These are phyloP conservation scores for Aleiodes testaceus DNA, from an alignment of 2,888 invertebrate genomes.

Conservation along the genomic window DNA sequence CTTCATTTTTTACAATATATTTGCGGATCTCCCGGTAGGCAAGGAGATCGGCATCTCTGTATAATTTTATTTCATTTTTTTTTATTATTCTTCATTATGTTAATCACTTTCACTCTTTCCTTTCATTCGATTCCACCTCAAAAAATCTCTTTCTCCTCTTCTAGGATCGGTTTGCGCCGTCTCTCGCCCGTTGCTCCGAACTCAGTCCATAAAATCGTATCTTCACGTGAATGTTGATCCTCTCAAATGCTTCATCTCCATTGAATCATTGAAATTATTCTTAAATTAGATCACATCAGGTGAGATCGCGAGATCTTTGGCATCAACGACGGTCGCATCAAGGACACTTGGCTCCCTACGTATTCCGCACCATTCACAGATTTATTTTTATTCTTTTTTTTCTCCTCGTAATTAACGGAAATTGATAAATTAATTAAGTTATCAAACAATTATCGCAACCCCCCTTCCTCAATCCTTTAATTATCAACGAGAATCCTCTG, in stretches of 20 bases:
- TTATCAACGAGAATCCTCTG: constrained; percentile 8
- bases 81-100: constrained; percentile 52
- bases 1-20: constrained; percentile 68
- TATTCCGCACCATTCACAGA: constrained; percentile 69
- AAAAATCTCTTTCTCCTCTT: constrained; percentile 45
- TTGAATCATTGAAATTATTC: constrained; percentile 41
- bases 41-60: constrained; percentile 72
- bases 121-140: constrained; percentile 52
- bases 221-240: constrained; percentile 53
- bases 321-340: constrained; percentile 73
- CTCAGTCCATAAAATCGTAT: constrained; percentile 66
- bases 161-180: constrained; percentile 73
- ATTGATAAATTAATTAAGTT: constrained; percentile 39
- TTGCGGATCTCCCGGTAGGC: constrained; percentile 72
- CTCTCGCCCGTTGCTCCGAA: constrained; percentile 72
- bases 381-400: constrained; percentile 21
- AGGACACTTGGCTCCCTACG: constrained; percentile 73
- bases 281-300: constrained; percentile 44
- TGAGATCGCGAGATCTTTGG: constrained; percentile 73
- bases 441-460: constrained; percentile 59
- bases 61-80: constrained; percentile 68
- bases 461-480: constrained; percentile 44
- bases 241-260: too few relatives aligned
- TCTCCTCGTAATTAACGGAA: constrained; percentile 1
- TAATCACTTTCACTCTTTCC: constrained; percentile 44